Evolutionary conservation across 2,888 invertebrate genomes (phyloP), one percentile per base, ranked within the genome.

Genomic region (Campoplex capitator): DNA sequence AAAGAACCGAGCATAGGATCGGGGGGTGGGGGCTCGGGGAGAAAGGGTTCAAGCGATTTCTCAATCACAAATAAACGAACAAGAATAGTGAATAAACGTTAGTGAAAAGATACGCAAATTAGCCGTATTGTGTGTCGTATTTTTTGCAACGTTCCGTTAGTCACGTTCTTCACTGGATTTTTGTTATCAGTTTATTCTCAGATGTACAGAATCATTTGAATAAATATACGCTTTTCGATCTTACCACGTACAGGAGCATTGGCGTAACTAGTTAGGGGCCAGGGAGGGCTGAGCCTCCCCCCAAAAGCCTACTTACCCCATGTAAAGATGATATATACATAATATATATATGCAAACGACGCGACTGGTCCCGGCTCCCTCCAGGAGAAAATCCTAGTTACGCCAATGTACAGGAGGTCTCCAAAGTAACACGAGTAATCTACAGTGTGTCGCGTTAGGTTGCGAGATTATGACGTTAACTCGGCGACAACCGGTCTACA

Each of bases 151-250:
- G 1, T n/a, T 51, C 51, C 28, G 51, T 71, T 51, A 32, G 51
- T 70, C 70, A 70, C 16, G 23, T n/a, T 70, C 28, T 23, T 70
- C 11, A 3, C n/a, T 70, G 23, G 70, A 45, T 71, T 51, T 51
- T 51, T 71, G 9, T 32, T 68, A 68, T 42, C 68, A 42, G 18
- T 3, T n/a, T 9, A 67, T 67, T 35, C 18, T 38, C 35, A 67
- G 67, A 38, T 67, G 38, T n/a, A 18, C 38, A 16, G 9, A 18
- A 35, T 67, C 38, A n/a, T 38, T 67, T 58, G 4, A 58, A 58
- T 58, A 58, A 58, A 58, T 28, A 58, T 58, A 3, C 58, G 28
- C 11, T 58, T 13, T 23, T 58, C 58, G 4, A 28, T 58, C 28
- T 28, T 1, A 28, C 58, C 58, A 28, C 28, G 3, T 58, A 58